These are phyloP conservation scores for Anoplius nigerrimus DNA, from an alignment of 2,888 invertebrate genomes.

Conservation along the genomic window DNA sequence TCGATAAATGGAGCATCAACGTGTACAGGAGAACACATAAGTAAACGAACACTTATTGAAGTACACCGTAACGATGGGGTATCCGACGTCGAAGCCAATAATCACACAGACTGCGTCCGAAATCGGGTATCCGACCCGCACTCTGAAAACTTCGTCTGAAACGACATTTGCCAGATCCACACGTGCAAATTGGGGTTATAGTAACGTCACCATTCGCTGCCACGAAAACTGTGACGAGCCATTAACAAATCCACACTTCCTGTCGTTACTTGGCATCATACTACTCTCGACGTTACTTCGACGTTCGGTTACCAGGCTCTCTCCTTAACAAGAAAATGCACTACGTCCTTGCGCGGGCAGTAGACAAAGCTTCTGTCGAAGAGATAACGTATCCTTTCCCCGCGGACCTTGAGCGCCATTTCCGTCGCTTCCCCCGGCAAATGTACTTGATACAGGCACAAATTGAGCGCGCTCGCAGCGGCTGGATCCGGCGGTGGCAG, in stretches of 20 bases:
- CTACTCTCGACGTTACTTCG: neutral
- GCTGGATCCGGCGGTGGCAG: slow-evolving; percentile 4
- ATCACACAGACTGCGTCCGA: too few species aligned
- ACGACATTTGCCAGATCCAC: too few species aligned
- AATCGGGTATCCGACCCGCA: too few species aligned
- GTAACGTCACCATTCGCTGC: too few species aligned
- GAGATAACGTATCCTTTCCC: neutral
- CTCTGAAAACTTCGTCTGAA: too few species aligned
- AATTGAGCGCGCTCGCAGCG: neutral
- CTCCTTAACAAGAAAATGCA: slow-evolving; percentile 37
- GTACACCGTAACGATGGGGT: too few species aligned
- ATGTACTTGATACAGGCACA: slow-evolving; percentile 44
- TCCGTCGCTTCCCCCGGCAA: slow-evolving; percentile 41
- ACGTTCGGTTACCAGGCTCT: neutral
- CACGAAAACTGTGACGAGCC: neutral
- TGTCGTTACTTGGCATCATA: neutral
- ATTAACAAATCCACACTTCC: neutral
- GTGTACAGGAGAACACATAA: too few species aligned
- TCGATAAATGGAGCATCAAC: too few species aligned
- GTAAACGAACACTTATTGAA: too few species aligned
- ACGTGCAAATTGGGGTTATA: too few species aligned
- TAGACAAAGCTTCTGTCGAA: slow-evolving; percentile 1
- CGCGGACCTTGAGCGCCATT: slow-evolving; percentile 18
- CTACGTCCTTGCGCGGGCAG: slow-evolving; percentile 15
- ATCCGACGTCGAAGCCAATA: too few species aligned